phyloP scores from a whole-genome alignment of 2,797 vertebrate species.

The Coccyzus lansbergi region DNA sequence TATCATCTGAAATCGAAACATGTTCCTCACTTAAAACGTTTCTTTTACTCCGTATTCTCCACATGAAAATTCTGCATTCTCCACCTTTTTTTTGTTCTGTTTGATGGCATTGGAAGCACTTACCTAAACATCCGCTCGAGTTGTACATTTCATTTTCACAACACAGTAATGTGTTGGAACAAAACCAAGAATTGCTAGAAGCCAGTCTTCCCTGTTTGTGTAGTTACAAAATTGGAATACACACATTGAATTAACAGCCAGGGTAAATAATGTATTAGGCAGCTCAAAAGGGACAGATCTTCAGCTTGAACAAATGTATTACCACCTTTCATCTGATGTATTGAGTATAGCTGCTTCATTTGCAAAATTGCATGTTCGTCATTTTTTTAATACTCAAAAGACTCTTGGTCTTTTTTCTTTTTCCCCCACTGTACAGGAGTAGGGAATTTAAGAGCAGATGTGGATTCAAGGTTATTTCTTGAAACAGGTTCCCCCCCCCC shows the following conservation, averaged over 20 bases:
- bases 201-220: neutral
- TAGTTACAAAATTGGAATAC: neutral
- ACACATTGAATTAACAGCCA: neutral
- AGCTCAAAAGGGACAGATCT: neutral
- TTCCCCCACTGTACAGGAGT: neutral
- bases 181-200: neutral
- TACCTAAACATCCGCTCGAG: neutral
- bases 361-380: neutral
- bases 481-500: too few species aligned
- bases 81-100: neutral
- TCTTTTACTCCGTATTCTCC: neutral
- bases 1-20: neutral
- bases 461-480: neutral
- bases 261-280: neutral
- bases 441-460: neutral
- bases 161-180: neutral
- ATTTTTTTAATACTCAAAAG: neutral
- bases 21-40: neutral
- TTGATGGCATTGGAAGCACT: neutral
- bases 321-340: neutral
- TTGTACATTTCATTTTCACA: conserved; percentile 24
- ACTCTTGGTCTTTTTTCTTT: neutral
- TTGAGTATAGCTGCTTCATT: neutral
- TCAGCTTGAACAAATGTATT: neutral
- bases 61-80: neutral